phyloP scores from a whole-genome alignment of 1,140 invertebrate genomes.

The Pachyrhynchus sulphureomaculatus region DNA sequence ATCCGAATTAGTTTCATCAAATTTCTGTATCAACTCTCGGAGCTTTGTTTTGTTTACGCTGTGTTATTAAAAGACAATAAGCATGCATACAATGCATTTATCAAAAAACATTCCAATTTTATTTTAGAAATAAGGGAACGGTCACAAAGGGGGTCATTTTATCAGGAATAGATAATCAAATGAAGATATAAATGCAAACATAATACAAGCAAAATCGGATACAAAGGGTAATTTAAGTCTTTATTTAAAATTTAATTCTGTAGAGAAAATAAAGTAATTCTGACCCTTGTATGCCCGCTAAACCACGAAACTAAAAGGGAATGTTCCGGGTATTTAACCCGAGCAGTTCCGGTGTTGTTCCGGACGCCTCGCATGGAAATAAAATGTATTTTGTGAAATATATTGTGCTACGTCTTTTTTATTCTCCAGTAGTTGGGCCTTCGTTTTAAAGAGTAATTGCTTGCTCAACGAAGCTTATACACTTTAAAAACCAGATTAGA shows the following conservation, averaged over 20 bases:
- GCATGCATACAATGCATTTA: too few relatives aligned
- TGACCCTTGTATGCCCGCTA: slow-evolving; percentile 14
- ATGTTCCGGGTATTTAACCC: slow-evolving; percentile 21
- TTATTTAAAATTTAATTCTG: slow-evolving; percentile 22
- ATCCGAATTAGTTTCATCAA: too few relatives aligned
- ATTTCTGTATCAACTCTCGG: too few relatives aligned
- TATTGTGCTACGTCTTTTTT: not conserved
- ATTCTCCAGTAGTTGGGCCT: not conserved
- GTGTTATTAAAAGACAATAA: too few relatives aligned
- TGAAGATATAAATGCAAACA: too few relatives aligned
- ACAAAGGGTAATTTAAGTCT: slow-evolving; percentile 3
- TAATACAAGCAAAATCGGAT: not conserved
- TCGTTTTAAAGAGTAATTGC: not conserved
- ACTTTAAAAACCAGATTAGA: too few relatives aligned
- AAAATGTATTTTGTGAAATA: not conserved
- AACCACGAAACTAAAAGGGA: slow-evolving; percentile 26
- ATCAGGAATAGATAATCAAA: too few relatives aligned
- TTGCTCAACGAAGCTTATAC: not conserved
- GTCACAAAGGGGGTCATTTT: too few relatives aligned
- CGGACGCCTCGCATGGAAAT: slow-evolving; percentile 12
- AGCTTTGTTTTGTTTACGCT: too few relatives aligned
- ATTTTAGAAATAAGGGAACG: too few relatives aligned
- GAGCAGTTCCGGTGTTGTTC: slow-evolving; percentile 14
- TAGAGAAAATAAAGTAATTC: slow-evolving; percentile 19
- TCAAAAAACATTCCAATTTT: too few relatives aligned